Conservation (phyloP, 2,113 vertebrate genomes). For the Coregonus clupeaformis region DNA sequence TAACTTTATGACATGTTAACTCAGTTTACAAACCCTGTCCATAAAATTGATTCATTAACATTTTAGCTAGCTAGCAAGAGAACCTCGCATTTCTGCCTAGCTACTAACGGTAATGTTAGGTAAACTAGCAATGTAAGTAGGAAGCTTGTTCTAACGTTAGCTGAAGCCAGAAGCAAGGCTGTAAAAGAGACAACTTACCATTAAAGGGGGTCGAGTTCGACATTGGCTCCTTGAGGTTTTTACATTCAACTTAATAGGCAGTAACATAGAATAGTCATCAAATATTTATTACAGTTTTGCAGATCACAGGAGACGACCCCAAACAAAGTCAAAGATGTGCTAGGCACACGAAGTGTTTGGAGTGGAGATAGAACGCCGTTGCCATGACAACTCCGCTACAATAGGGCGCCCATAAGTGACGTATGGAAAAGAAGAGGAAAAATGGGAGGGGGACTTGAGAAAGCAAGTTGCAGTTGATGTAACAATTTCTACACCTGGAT, state of each 20-base stretch:
- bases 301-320: background rate
- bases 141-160: no score
- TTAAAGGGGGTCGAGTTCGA: background rate
- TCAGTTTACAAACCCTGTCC: no score
- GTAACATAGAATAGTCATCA: background rate
- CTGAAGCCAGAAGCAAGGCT: no score
- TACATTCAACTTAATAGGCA: background rate
- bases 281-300: conserved; percentile 15
- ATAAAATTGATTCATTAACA: no score
- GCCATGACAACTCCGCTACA: conserved; percentile 49
- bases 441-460: background rate
- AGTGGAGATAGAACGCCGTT: conserved; percentile 35
- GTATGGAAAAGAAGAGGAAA: background rate
- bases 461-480: background rate
- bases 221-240: background rate
- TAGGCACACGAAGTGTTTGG: conserved; percentile 16
- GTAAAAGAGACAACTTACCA: background rate
- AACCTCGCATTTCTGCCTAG: no score
- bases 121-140: no score
- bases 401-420: conserved; percentile 40
- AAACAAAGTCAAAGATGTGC: background rate
- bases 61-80: no score
- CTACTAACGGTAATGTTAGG: no score
- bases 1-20: no score
- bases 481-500: no score